These are phyloP conservation scores for Ormia ochracea DNA, from an alignment of 2,888 invertebrate genomes.

Conservation along the genomic window DNA sequence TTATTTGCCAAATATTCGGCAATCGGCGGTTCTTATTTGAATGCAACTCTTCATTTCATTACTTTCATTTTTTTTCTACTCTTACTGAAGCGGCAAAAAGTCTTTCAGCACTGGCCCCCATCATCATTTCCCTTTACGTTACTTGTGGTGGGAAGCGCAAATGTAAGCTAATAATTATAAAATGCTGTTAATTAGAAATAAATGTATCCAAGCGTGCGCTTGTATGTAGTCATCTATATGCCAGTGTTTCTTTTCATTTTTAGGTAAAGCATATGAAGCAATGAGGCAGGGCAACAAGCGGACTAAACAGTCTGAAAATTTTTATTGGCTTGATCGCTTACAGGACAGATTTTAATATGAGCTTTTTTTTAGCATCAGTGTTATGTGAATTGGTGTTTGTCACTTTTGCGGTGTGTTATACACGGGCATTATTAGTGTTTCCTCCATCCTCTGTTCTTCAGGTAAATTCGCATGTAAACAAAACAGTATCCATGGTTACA, in stretches of 20 bases:
- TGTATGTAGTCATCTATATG: neutral
- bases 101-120: too few relatives aligned
- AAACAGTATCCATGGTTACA: neutral
- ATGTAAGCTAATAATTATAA: neutral
- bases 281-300: too few relatives aligned
- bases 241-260: neutral
- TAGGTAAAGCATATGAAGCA: neutral
- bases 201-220: neutral
- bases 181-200: constrained; percentile 1
- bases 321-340: neutral
- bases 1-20: too few relatives aligned
- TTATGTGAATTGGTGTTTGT: neutral
- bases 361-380: neutral
- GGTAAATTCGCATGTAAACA: constrained; percentile 8
- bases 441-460: constrained; percentile 65
- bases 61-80: too few relatives aligned
- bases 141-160: neutral
- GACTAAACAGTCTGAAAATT: too few relatives aligned
- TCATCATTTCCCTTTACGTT: too few relatives aligned
- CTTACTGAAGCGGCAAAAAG: too few relatives aligned
- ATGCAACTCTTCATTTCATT: too few relatives aligned
- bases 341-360: neutral
- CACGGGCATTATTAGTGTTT: constrained; percentile 52
- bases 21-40: too few relatives aligned
- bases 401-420: neutral